phyloP scores from a whole-genome alignment of 2,797 vertebrate genomes.

The Lithobates sylvaticus region DNA sequence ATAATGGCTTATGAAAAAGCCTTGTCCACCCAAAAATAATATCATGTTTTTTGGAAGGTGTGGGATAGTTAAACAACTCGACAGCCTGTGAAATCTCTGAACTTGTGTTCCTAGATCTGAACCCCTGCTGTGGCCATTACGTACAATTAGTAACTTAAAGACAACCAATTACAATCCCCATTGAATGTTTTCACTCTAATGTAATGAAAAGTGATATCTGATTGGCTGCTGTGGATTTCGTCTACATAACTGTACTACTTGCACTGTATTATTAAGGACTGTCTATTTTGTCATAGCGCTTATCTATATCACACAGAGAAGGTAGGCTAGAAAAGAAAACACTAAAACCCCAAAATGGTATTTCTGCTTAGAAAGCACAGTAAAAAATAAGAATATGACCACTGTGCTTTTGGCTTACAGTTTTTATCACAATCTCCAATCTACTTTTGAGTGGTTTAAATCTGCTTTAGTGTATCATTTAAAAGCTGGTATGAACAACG shows the following conservation, averaged over 20 bases:
- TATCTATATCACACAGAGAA: too few species aligned
- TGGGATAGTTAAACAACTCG: background rate
- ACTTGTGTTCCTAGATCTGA: background rate
- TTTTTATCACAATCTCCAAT: conserved; percentile 38
- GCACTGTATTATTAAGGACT: background rate
- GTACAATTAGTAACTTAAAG: background rate
- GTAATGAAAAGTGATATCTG: background rate
- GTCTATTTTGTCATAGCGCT: too few species aligned
- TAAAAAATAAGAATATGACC: conserved; percentile 29
- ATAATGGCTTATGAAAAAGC: background rate
- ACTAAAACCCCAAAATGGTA: too few species aligned
- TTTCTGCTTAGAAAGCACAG: background rate
- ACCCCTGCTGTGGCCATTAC: background rate
- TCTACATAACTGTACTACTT: conserved; percentile 5
- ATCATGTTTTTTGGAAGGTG: background rate
- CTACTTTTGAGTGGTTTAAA: conserved; percentile 16
- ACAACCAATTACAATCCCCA: background rate
- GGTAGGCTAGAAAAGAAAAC: too few species aligned
- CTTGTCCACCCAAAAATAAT: background rate
- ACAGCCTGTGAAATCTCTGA: background rate
- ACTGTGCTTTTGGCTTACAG: conserved; percentile 26
- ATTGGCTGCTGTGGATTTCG: background rate
- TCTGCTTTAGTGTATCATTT: conserved; percentile 23
- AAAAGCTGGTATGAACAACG: background rate
- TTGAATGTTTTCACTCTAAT: background rate